Evolutionary conservation across 1,140 invertebrate genomes (phyloP), one percentile per base, ranked within the genome.

Genomic region (Vollenhovia emeryi): DNA sequence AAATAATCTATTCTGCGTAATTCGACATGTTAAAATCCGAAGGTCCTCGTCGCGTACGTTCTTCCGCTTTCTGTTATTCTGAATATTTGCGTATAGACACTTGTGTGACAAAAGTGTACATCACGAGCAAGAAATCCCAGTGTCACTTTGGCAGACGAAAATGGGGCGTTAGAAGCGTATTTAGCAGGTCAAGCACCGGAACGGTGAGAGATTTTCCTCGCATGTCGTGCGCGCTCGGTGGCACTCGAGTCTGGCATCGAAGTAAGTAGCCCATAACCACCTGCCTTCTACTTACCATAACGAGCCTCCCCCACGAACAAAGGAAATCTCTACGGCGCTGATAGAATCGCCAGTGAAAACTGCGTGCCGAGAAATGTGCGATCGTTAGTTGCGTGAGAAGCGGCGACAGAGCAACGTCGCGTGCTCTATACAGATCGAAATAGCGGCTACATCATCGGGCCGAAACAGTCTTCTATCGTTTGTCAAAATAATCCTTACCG

Each of bases 301-400:
- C 88, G 80, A 87, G 90, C 74, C 90, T 91, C 91, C 92, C 91
- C 90, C 92, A 90, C 91, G 83, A 86, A 91, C 90, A 90, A 93
- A 91, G 92, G 92, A 93, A 93, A 93, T 93, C 92, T 93, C 90
- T 91, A 92, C 80, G 66, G 76, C 83, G 69, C 36, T 86, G 82
- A 91, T 92, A 89, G 91, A 90, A 92, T 91, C 91, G 57, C 87
- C 82, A 90, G 93, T 93, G 92, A 94, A 94, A 94, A 93, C 91
- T 86, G 57, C 75, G 50, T 76, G 52, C 64, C 80, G 69, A 88
- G 71, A 89, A 91, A 90, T 89, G 85, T 84, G 84, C 24, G 83
- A 87, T 90, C 79, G 88, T 89, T 93, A 94, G 94, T 94, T 87
- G 86, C 66, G 75, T 83, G 84, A 73, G 86, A 91, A 90, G 82